Conservation (phyloP, 2,888 invertebrate species). For the Dendrolimus pini region DNA sequence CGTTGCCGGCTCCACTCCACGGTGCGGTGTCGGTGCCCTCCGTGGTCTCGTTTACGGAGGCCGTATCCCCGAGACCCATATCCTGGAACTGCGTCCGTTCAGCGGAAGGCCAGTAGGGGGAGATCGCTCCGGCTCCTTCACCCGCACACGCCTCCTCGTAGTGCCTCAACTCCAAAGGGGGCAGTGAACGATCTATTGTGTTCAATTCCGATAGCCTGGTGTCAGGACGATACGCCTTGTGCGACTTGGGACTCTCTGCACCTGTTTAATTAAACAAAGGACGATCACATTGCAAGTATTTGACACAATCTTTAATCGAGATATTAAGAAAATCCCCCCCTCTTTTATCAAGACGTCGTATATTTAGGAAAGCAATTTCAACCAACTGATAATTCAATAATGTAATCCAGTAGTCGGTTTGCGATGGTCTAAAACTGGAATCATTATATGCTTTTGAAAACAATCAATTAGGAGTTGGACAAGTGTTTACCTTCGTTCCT, state of each 20-base stretch:
- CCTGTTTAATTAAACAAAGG: constrained; percentile 20
- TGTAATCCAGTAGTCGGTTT: too few relatives aligned
- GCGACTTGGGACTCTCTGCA: constrained; percentile 42
- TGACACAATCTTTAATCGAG: too few relatives aligned
- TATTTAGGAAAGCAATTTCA: too few relatives aligned
- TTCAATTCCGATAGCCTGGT: constrained; percentile 71
- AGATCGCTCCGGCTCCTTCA: constrained; percentile 67
- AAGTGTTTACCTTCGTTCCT: constrained; percentile 25
- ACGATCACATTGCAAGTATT: too few relatives aligned
- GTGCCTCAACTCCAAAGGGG: constrained; percentile 46
- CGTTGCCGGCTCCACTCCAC: constrained; percentile 55
- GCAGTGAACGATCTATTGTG: constrained; percentile 60
- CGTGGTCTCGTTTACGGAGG: constrained; percentile 41
- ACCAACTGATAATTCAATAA: too few relatives aligned
- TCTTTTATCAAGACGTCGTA: too few relatives aligned
- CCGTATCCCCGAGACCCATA: constrained; percentile 53
- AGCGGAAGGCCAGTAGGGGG: constrained; percentile 80
- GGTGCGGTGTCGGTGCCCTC: constrained; percentile 36
- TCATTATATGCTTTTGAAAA: too few relatives aligned
- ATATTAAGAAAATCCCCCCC: too few relatives aligned
- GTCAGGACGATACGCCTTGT: constrained; percentile 58
- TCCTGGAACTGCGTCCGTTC: constrained; percentile 72
- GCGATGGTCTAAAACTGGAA: too few relatives aligned
- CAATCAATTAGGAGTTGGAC: too few relatives aligned
- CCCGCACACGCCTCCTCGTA: constrained; percentile 44